Evolutionary conservation across 2,113 vertebrate species (phyloP).

Genomic region (Ictidomys tridecemlineatus): DNA sequence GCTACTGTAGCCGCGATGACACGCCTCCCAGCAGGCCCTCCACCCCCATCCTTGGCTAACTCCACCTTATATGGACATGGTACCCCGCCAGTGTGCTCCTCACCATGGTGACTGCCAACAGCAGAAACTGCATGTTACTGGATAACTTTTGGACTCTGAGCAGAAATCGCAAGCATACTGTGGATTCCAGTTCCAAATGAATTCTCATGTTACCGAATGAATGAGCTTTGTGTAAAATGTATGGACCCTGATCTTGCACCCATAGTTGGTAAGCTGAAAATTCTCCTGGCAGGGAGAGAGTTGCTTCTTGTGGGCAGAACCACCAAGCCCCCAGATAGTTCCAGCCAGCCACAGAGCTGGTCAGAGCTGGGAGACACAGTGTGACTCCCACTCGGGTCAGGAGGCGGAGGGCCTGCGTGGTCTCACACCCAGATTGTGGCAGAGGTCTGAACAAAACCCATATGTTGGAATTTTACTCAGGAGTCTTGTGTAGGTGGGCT

Average conservation of each 20-base stretch:
- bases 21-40: neutral
- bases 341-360: neutral
- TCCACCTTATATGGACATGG: slow-evolving; percentile 77
- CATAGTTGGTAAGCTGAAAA: neutral
- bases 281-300: neutral
- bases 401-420: neutral
- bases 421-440: neutral
- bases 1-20: neutral
- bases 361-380: neutral
- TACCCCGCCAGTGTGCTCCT: neutral
- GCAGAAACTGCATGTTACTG: slow-evolving; percentile 55
- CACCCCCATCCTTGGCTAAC: neutral
- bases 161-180: slow-evolving; percentile 19
- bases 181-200: neutral
- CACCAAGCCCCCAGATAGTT: neutral
- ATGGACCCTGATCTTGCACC: neutral
- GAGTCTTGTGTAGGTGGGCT: fast-evolving
- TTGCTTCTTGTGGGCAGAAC: neutral
- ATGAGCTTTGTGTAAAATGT: neutral
- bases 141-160: slow-evolving; percentile 47
- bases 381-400: neutral
- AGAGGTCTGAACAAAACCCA: neutral
- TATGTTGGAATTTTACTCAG: neutral
- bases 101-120: slow-evolving; percentile 67
- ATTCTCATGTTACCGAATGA: slow-evolving; percentile 27